Percentiles rank a stretch among this genome's conserved stretches.
These are phyloP conservation scores for Gallinago jamesoni DNA, from an alignment of 2,113 vertebrate species.

Conservation along the genomic window DNA sequence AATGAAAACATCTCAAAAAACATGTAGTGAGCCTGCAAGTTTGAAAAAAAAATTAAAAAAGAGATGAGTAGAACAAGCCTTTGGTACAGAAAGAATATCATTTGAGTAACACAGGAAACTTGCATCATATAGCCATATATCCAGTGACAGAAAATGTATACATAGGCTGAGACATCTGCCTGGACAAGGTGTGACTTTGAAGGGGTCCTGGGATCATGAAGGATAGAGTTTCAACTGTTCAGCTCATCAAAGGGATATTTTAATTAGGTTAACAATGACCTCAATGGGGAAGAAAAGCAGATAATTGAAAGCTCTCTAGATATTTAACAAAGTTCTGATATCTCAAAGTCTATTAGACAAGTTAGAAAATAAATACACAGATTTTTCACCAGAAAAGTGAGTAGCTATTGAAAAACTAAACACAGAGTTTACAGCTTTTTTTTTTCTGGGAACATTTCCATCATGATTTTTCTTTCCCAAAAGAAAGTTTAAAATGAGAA, in stretches of 20 bases:
- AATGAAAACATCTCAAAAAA: background rate
- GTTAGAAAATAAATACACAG: background rate
- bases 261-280: background rate
- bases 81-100: background rate
- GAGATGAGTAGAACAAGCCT: background rate
- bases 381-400: background rate
- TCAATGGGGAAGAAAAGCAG: background rate
- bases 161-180: background rate
- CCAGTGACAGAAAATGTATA: background rate
- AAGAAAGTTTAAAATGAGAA: background rate
- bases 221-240: background rate
- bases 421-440: background rate
- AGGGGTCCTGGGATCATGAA: background rate
- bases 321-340: background rate
- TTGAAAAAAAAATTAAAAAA: background rate
- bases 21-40: background rate
- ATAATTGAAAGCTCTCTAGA: background rate
- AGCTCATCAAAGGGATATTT: background rate
- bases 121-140: background rate
- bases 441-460: background rate
- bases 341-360: background rate
- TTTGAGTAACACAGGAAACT: background rate
- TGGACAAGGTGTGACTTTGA: background rate
- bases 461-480: background rate
- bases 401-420: background rate